phyloP scores from a whole-genome alignment of 2,113 vertebrate species.

The Mystacornis crossleyi region DNA sequence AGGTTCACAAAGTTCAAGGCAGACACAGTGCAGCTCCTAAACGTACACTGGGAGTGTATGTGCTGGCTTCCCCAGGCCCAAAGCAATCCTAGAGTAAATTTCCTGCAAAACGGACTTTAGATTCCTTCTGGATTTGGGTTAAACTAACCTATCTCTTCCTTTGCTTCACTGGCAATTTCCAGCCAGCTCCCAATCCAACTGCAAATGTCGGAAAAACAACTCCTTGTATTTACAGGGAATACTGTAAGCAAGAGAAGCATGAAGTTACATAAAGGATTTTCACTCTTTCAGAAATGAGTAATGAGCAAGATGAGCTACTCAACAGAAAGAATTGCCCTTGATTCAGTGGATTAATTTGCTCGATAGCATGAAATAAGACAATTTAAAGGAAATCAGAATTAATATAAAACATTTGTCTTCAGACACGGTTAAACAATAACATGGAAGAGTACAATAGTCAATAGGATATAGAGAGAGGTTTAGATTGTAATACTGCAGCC shows the following conservation, averaged over 20 bases:
- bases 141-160: not conserved
- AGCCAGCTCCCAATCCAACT: not conserved
- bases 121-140: not conserved
- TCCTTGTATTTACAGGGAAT: not conserved
- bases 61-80: not conserved
- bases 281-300: constrained; percentile 29
- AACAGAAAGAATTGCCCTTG: constrained; percentile 42
- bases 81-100: not conserved
- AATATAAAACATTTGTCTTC: constrained; percentile 63
- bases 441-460: not conserved
- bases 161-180: not conserved
- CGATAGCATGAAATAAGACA: constrained; percentile 52
- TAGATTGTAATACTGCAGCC: not conserved
- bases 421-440: not conserved
- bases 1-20: not conserved
- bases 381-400: constrained; percentile 63
- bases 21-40: not conserved
- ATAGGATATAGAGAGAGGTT: not conserved
- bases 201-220: not conserved
- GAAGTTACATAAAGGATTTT: constrained; percentile 49
- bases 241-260: not conserved
- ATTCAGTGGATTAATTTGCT: constrained; percentile 59
- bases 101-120: not conserved
- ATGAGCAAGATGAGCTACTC: constrained; percentile 20
- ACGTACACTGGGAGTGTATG: not conserved